Percentiles rank a stretch among this genome's conserved stretches.
phyloP scores from a whole-genome alignment of 2,797 vertebrate species.

The Vireo griseus region DNA sequence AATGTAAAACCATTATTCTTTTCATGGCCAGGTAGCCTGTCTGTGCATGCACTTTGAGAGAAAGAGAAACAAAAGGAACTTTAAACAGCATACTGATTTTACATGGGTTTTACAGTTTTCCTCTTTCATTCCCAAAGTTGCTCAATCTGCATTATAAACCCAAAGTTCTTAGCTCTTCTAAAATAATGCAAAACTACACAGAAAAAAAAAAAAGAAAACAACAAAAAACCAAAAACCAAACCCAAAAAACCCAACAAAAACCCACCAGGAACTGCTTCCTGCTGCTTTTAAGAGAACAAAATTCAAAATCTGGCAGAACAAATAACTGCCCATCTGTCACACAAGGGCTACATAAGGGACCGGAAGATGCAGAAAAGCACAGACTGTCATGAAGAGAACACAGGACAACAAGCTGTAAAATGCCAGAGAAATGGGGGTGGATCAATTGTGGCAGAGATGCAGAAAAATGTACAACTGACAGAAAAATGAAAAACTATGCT shows the following conservation, averaged over 20 bases:
- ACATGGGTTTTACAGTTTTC: not conserved
- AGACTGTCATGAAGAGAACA: not conserved
- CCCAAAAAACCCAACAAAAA: not conserved
- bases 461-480: not conserved
- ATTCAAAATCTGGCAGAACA: not conserved
- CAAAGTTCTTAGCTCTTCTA: not conserved
- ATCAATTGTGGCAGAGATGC: not conserved
- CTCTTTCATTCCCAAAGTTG: not conserved
- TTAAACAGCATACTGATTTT: not conserved
- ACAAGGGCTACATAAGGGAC: not conserved
- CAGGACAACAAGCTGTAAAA: not conserved
- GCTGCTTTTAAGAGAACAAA: not conserved
- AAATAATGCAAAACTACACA: not conserved
- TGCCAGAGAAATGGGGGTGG: not conserved
- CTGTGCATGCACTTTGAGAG: not conserved
- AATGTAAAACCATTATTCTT: not conserved
- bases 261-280: not conserved
- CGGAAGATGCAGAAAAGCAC: not conserved
- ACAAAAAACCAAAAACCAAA: not conserved
- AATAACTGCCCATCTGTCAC: slow-evolving; percentile 1
- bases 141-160: not conserved
- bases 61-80: not conserved
- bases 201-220: not conserved
- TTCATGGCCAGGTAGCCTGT: not conserved
- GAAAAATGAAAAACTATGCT: not conserved